Evolutionary conservation across 2,797 vertebrate genomes (phyloP).

Genomic region (Molossus alvarezi): DNA sequence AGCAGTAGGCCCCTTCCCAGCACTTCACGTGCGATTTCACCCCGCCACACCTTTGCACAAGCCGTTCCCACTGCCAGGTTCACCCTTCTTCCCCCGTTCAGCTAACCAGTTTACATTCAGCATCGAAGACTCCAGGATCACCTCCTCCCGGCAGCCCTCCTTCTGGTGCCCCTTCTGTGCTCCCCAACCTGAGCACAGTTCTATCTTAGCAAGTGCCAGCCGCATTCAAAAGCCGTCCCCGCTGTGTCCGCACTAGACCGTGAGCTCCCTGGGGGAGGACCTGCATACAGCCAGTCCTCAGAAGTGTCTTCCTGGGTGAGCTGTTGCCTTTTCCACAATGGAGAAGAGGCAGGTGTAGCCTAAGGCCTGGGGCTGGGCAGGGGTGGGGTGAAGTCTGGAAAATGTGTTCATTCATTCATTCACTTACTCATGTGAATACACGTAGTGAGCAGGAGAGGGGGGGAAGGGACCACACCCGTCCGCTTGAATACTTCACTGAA

Average conservation of each 20-base stretch:
- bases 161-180: too few species aligned
- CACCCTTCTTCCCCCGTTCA: not conserved
- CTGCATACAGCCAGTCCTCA: not conserved
- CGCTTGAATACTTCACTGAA: not conserved
- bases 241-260: accelerated
- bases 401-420: not conserved
- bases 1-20: not conserved
- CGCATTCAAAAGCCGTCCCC: not conserved
- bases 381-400: not conserved
- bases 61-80: too few species aligned
- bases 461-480: not conserved
- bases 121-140: not conserved
- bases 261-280: not conserved
- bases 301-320: not conserved
- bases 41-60: not conserved
- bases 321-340: not conserved
- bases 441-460: too few species aligned
- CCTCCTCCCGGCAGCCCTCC: not conserved
- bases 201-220: not conserved
- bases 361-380: not conserved
- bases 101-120: not conserved
- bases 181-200: not conserved
- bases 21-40: not conserved
- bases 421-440: not conserved
- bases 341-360: not conserved